Base-by-base conservation (phyloP, 2,113 vertebrate genomes). In the Microcebus lehilahytsara region DNA sequence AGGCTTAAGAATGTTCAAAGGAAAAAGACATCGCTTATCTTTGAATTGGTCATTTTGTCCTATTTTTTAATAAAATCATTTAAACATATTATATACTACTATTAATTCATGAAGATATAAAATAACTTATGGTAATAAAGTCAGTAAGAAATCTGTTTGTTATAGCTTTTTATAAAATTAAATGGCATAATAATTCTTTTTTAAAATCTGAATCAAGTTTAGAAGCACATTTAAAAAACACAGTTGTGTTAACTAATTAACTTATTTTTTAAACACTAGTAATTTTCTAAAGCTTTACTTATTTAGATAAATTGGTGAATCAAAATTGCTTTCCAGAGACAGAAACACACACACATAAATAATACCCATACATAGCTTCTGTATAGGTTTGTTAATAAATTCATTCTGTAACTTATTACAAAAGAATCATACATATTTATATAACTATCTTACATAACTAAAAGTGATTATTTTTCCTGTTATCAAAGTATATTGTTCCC, bases 221-320 rank as follows among this genome's bases (percentile, higher is more conserved):
- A 98, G 93, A 96, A 0, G 22, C 89, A 97, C 96, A 98, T 98
- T 95, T 97, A 98, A 96, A 95, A 97, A 94, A 96, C 97, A 96
- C 97, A n/a, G 0, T 88, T 98, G 93, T 91, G 30, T 74, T 94
- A 90, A 66, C n/a, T 97, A 98, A 98, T 97, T 97, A 94, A 97
- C 96, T 97, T 97, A 98, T 98, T 98, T 98, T 97, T 97, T 96
- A 97, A 98, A 93, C 58, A 97, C 51, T 96, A 97, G 97, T 83
- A 97, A 98, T 97, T 92, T 96, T 97, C 96, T 98, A 97, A 96
- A 98, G 95, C 97, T 98, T 22, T 93, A 91, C 83, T 85, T 97
- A 97, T 96, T 97, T 96, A 97, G 96, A 94, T 95, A 95, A 91
- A 89, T 97, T 97, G 58, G 27, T 72, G 30, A 27, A 56, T 71